Percentiles rank a stretch among this genome's conserved stretches.
phyloP scores from a whole-genome alignment of 2,888 invertebrate genomes.

The Altica lythri region DNA sequence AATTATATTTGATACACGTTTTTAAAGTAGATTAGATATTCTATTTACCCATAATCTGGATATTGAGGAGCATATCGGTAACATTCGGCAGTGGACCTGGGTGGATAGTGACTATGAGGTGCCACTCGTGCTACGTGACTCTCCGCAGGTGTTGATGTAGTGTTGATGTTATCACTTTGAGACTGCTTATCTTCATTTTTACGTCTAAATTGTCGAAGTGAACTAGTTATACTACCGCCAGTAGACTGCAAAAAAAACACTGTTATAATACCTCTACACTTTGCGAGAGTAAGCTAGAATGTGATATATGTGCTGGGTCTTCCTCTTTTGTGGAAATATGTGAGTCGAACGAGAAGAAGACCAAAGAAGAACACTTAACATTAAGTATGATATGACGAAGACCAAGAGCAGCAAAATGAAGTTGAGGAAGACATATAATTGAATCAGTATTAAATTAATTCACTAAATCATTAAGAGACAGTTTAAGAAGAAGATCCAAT shows the following conservation, averaged over 20 bases:
- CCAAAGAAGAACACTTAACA: too few relatives aligned
- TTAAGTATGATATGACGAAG: too few relatives aligned
- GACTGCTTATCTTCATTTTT: slow-evolving; percentile 50
- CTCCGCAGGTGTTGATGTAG: slow-evolving; percentile 30
- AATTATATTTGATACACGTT: neutral
- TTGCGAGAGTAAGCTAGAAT: too few relatives aligned
- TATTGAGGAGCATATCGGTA: slow-evolving; percentile 47
- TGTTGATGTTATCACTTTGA: slow-evolving; percentile 31
- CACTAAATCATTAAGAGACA: too few relatives aligned
- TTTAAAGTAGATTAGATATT: neutral
- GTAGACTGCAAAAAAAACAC: slow-evolving; percentile 37
- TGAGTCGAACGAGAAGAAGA: too few relatives aligned
- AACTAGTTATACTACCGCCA: slow-evolving; percentile 48
- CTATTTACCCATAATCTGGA: slow-evolving; percentile 48
- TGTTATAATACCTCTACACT: too few relatives aligned
- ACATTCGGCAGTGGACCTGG: slow-evolving; percentile 42
- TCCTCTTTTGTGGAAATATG: too few relatives aligned
- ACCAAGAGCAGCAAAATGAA: too few relatives aligned
- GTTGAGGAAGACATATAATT: too few relatives aligned
- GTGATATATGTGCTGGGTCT: too few relatives aligned
- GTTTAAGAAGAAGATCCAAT: too few relatives aligned
- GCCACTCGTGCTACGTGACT: slow-evolving; percentile 55
- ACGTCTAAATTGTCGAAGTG: slow-evolving; percentile 54
- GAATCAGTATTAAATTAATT: too few relatives aligned
- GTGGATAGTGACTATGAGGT: slow-evolving; percentile 54